Conservation (phyloP, 2,888 invertebrate species). For the Drosophila rubida region DNA sequence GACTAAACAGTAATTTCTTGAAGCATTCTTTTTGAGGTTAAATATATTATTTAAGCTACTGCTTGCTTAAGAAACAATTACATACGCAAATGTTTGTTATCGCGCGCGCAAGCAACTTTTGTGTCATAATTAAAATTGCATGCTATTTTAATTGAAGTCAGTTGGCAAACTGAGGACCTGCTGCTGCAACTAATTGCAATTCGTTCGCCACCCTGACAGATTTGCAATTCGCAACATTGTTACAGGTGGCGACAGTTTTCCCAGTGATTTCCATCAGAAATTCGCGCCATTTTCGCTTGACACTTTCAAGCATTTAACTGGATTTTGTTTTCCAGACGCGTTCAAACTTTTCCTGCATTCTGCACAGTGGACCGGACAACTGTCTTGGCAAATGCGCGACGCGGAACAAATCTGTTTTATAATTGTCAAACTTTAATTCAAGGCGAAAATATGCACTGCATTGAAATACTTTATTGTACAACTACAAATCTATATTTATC, state of each 20-base stretch:
- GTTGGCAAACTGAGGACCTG: conserved; percentile 17
- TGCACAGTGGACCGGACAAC: too few relatives aligned
- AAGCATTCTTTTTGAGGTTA: too few relatives aligned
- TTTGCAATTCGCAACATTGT: conserved; percentile 15
- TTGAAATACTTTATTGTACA: too few relatives aligned
- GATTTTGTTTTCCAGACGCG: too few relatives aligned
- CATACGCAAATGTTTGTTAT: neutral
- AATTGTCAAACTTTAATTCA: neutral
- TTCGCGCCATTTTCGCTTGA: conserved; percentile 42
- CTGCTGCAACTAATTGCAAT: conserved; percentile 26
- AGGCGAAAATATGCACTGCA: too few relatives aligned
- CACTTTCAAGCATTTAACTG: conserved; percentile 5
- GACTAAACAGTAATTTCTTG: conserved; percentile 1
- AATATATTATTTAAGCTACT: neutral
- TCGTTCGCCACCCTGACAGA: neutral
- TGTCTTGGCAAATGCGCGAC: neutral
- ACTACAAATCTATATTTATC: too few relatives aligned
- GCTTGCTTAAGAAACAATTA: neutral
- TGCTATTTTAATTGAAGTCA: conserved; percentile 24
- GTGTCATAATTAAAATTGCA: neutral
- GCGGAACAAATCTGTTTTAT: neutral
- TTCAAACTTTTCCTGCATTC: too few relatives aligned
- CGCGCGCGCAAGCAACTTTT: neutral
- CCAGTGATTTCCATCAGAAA: conserved; percentile 46
- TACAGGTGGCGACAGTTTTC: conserved; percentile 32